Evolutionary conservation across 2,888 invertebrate species (phyloP), one percentile per base, ranked within the genome.

Genomic region (Coleophora flavipennella): DNA sequence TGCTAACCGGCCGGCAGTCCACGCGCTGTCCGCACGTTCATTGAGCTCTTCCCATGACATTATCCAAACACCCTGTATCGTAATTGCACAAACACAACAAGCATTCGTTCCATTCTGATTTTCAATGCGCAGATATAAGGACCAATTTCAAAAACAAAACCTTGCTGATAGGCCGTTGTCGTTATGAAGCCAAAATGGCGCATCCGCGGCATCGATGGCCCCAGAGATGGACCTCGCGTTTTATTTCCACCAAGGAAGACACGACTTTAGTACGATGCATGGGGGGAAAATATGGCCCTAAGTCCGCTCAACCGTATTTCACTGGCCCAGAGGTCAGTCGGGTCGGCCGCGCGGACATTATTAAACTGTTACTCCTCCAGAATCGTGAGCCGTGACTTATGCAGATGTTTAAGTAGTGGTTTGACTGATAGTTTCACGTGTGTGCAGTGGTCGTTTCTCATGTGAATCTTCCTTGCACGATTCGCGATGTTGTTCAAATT

Each of bases 41-140:
- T 76, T 79, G 76, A 79, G 83, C 73, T 75, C 81, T 84, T 84
- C 83, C 83, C 84, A 84, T 83, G 84, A 84, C 84, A 84, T 84
- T 84, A 83, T 78, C 72, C 73, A 49, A 49, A 25, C 31, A 31
- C 9, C 31, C 38, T 38, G 12, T 28, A 25, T 36, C 27, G 20
- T 20, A 41, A 38, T 14, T 34, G 37, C 10, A 32, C 27, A 32
- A 10, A 29, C 29, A 1, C 29, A 4, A 10, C 29, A 9, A 10
- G 11, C 29, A 29, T 29, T 29, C 10, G 6, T 20, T 20, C 20
- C 6, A 20, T 20, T 20, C 6, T 20, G 20, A 20, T 20, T 20
- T 20, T 6, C 20, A 20, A 20, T 20, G 6, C 6, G 20, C 20
- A 4, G 20, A 20, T 20, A 20, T 20, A 20, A 20, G 20, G 20